These are phyloP conservation scores for Platerodrilus igneus DNA, from an alignment of 2,888 invertebrate species.

Conservation along the genomic window DNA sequence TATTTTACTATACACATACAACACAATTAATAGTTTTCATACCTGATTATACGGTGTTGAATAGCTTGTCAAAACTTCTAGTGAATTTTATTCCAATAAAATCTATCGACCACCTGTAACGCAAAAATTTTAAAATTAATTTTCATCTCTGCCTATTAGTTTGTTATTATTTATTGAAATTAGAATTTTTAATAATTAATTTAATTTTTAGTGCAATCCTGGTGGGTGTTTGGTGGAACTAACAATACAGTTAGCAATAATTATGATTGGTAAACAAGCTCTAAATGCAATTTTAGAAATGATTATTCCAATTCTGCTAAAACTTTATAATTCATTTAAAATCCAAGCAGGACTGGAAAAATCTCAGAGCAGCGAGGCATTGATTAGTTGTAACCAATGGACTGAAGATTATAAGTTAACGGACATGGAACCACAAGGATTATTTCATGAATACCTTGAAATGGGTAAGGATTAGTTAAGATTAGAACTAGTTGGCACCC, in stretches of 20 bases:
- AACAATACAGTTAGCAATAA: slow-evolving; percentile 78
- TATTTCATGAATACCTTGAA: slow-evolving; percentile 81
- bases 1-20: no score
- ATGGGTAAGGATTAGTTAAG: slow-evolving; percentile 75
- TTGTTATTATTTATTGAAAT: no score
- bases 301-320: slow-evolving; percentile 59
- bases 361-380: slow-evolving; percentile 42
- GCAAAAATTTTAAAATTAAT: neutral
- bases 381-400: slow-evolving; percentile 61
- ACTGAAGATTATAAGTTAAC: slow-evolving; percentile 68
- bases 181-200: no score
- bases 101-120: slow-evolving; percentile 1
- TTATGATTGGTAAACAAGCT: slow-evolving; percentile 83
- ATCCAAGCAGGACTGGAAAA: slow-evolving; percentile 51
- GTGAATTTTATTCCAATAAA: no score
- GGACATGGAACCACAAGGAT: slow-evolving; percentile 59
- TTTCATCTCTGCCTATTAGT: no score
- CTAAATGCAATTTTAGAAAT: slow-evolving; percentile 74
- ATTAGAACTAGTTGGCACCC: no score
- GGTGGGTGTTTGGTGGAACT: slow-evolving; percentile 84
- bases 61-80: no score
- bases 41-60: no score
- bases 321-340: slow-evolving; percentile 52
- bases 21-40: no score
- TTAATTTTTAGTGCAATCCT: slow-evolving; percentile 69